phyloP scores from a whole-genome alignment of 2,888 invertebrate species.

The Andrena haemorrhoa region DNA sequence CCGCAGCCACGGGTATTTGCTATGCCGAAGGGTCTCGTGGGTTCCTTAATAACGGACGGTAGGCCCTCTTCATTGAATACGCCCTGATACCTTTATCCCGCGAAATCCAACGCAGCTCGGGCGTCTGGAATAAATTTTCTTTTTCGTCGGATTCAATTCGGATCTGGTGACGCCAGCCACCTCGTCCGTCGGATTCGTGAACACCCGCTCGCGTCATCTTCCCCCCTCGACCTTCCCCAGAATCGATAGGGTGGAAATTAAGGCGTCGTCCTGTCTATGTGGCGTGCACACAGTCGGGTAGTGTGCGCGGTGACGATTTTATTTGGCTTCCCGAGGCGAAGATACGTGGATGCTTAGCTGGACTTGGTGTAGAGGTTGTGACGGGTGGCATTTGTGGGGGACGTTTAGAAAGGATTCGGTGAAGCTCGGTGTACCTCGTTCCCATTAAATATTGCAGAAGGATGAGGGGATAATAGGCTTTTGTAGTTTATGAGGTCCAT shows the following conservation, averaged over 20 bases:
- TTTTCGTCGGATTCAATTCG: conserved; percentile 49
- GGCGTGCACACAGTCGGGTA: neutral
- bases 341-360: no score
- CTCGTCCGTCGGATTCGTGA: conserved; percentile 14
- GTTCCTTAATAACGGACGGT: conserved; percentile 69
- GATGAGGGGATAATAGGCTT: no score
- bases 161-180: conserved; percentile 21
- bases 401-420: no score
- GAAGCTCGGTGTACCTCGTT: no score
- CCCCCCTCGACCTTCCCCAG: neutral
- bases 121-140: conserved; percentile 67
- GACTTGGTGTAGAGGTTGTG: no score
- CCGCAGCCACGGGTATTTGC: conserved; percentile 58
- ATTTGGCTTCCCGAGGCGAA: neutral
- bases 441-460: no score
- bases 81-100: conserved; percentile 71
- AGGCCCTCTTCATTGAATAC: conserved; percentile 75
- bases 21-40: conserved; percentile 60
- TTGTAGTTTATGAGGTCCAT: no score
- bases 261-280: neutral
- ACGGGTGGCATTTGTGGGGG: no score
- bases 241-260: conserved; percentile 25
- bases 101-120: conserved; percentile 57
- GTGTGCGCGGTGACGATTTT: neutral
- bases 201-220: conserved; percentile 36